These are phyloP conservation scores for Phaenicophaeus curvirostris DNA, from an alignment of 2,797 vertebrate genomes.

Conservation along the genomic window DNA sequence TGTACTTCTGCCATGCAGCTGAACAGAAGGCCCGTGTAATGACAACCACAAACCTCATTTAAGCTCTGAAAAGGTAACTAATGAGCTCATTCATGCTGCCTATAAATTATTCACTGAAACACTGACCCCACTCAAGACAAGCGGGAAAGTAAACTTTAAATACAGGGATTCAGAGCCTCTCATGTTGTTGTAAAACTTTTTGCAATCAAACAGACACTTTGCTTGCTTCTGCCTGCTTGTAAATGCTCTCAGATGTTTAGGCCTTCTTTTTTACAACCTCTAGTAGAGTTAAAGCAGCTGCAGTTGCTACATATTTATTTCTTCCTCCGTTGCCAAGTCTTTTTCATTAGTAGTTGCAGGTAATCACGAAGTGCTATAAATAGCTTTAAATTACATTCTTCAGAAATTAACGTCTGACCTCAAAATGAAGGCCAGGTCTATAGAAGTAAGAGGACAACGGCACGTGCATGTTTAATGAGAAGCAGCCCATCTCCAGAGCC, in stretches of 20 bases:
- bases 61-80: conserved; percentile 85
- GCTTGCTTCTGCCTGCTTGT: conserved; percentile 38
- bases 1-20: conserved; percentile 44
- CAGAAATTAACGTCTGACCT: conserved; percentile 74
- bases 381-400: conserved; percentile 73
- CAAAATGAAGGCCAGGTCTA: conserved; percentile 67
- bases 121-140: conserved; percentile 77
- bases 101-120: conserved; percentile 84
- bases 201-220: conserved; percentile 18
- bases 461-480: neutral
- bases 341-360: conserved; percentile 67
- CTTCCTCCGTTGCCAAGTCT: neutral
- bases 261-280: conserved; percentile 51
- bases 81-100: conserved; percentile 82
- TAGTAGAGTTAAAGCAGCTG: conserved; percentile 69
- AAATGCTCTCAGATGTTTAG: conserved; percentile 34
- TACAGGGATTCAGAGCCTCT: conserved; percentile 50
- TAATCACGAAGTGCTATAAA: conserved; percentile 70
- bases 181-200: conserved; percentile 19
- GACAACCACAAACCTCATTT: conserved; percentile 81
- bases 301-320: conserved; percentile 72
- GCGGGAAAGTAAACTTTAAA: conserved; percentile 80
- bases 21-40: conserved; percentile 78
- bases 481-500: neutral
- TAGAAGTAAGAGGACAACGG: conserved; percentile 42